Base-by-base conservation (phyloP, 2,113 vertebrate species). In the Etheostoma spectabile region DNA sequence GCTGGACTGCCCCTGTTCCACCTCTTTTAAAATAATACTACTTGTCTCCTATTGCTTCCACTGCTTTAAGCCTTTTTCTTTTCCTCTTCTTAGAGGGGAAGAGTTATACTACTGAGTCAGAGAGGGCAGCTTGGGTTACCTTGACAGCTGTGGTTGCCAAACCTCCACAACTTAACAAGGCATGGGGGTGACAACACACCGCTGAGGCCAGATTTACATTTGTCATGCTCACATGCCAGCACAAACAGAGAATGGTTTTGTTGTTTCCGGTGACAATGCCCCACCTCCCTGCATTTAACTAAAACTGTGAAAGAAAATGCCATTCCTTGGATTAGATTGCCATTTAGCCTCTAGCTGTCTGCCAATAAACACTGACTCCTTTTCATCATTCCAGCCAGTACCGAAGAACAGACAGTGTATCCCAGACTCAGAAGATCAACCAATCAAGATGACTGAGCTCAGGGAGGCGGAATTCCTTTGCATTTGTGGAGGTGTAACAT, bases 191-290 rank as follows among this genome's bases (percentile, higher is more conserved):
- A 89, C 68, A 87, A 90, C 79, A 56, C 51, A 77, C 59, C 30
- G 59, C 77, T 15, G 70, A 79, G 67, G 78, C 81, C 81, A 67
- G 72, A 81, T 81, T 80, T 85, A 57, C 76, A 90, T 83, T 88
- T 65, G 83, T 88, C 84, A 75, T 46, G 64, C 76, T 73, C 73
- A 77, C 82, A 55, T 87, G 83, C 79, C 79, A 88, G 85, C 60
- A 82, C 63, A 82, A 86, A 80, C 49, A 82, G 62, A 74, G 60
- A 66, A 45, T 3, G 18, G 74, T 77, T 82, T 82, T 88, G 89
- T 88, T 75, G 69, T 85, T 81, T 79, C 80, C 74, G 67, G 46
- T 21, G 24, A 80, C 70, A 69, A 70, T 14, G 21, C 70, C 55
- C 79, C 15, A 5, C 63, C 82, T 62, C 53, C 42, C 57, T 8